Evolutionary conservation across 2,797 vertebrate genomes (phyloP).

Genomic region (Megaceryle alcyon): DNA sequence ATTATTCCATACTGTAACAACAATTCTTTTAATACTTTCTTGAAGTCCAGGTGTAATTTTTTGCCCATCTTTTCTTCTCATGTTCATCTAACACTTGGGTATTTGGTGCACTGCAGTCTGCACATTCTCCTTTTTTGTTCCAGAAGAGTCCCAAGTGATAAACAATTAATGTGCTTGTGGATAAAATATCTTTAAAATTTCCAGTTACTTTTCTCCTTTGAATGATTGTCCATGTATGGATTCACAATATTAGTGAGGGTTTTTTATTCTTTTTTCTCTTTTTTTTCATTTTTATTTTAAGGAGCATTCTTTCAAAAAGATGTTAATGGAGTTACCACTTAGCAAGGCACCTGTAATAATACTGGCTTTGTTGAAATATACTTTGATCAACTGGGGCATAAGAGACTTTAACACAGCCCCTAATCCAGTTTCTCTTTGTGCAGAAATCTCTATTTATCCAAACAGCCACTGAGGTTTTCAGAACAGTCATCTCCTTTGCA

Average conservation of each 20-base stretch:
- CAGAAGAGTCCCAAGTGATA: neutral
- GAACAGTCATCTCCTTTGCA: neutral
- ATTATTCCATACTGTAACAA: neutral
- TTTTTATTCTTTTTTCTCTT: neutral
- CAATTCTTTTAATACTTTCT: neutral
- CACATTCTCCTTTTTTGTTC: neutral
- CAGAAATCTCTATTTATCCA: neutral
- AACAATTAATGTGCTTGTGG: neutral
- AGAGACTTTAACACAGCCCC: neutral
- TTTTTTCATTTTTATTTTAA: neutral
- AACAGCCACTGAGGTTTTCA: neutral
- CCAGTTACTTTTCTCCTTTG: neutral
- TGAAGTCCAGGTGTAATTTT: neutral
- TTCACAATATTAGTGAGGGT: neutral
- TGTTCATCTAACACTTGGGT: neutral
- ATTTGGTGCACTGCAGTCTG: neutral
- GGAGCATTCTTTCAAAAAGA: neutral
- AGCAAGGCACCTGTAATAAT: neutral
- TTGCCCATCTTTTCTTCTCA: neutral
- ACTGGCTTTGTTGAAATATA: neutral
- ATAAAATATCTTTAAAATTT: neutral
- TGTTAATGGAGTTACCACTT: neutral
- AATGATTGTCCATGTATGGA: neutral
- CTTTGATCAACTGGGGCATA: neutral
- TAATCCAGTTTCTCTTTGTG: neutral